A percentile compares a stretch with the other conserved stretches of the same genome.
Conservation (phyloP, 2,797 vertebrate species). For the Petrocephalus sullivani region DNA sequence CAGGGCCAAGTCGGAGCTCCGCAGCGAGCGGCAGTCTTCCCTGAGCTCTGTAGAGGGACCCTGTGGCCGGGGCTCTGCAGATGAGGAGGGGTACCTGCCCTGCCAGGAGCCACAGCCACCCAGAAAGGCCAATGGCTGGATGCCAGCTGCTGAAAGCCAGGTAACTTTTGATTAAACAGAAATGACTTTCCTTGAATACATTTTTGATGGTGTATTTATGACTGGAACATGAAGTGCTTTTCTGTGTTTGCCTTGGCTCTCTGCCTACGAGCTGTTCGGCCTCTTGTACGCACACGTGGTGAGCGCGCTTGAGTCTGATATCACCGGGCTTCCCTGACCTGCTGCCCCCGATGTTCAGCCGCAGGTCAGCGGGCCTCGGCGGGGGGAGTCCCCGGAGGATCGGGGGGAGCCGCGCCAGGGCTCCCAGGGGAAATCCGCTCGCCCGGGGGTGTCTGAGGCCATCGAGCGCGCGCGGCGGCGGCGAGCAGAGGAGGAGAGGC, state of each 20-base stretch:
- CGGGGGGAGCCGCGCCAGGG: constrained; percentile 73
- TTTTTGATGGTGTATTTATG: neutral
- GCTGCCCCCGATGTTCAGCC: constrained; percentile 44
- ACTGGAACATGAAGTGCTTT: neutral
- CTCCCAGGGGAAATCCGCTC: constrained; percentile 77
- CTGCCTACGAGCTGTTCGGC: neutral
- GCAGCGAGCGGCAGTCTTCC: constrained; percentile 69
- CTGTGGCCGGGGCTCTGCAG: constrained; percentile 67
- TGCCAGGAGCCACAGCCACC: constrained; percentile 61
- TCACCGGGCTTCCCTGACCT: neutral
- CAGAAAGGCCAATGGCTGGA: constrained; percentile 70
- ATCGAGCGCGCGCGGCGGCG: constrained; percentile 87
- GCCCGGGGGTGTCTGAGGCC: constrained; percentile 85
- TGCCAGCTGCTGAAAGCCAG: constrained; percentile 67
- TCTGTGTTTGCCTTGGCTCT: neutral
- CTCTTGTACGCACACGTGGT: neutral
- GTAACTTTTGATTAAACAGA: constrained; percentile 40
- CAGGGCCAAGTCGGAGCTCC: constrained; percentile 74
- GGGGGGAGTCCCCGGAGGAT: constrained; percentile 70
- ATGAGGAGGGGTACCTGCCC: constrained; percentile 70
- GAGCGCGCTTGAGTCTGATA: neutral
- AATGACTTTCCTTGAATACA: neutral
- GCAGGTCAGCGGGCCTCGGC: constrained; percentile 58
- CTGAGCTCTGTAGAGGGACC: constrained; percentile 73
- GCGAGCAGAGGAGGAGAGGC: constrained; percentile 87